Percentiles rank a stretch among this genome's conserved stretches.
Evolutionary conservation across 2,888 invertebrate genomes (phyloP).

Genomic region (Cataglyphis cursor): DNA sequence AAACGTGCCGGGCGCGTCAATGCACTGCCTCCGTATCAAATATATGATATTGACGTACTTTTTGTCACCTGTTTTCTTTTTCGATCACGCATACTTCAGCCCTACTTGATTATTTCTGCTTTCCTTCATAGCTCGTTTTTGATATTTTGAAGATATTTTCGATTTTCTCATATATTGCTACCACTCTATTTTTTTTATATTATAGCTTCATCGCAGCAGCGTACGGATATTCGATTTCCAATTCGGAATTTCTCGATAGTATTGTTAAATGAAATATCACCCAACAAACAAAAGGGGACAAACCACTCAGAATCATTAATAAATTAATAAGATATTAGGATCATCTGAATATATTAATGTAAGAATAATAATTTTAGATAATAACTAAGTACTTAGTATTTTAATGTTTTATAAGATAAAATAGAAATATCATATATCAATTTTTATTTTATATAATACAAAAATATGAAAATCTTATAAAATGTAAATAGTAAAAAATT

Average conservation of each 20-base stretch:
- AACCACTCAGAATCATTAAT: too few relatives aligned
- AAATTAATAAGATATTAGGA: too few relatives aligned
- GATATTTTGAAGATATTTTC: background rate
- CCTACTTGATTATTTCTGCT: background rate
- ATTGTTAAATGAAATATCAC: background rate
- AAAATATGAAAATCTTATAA: too few relatives aligned
- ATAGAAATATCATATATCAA: too few relatives aligned
- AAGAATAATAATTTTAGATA: too few relatives aligned
- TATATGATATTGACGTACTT: slow-evolving; percentile 66
- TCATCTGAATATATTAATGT: too few relatives aligned
- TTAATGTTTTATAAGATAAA: too few relatives aligned
- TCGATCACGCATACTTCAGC: background rate
- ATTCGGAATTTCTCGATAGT: background rate
- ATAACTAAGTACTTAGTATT: too few relatives aligned
- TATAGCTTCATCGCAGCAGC: background rate
- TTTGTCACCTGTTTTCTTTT: background rate
- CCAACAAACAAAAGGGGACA: background rate
- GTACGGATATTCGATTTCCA: background rate
- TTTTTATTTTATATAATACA: too few relatives aligned
- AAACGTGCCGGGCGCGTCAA: slow-evolving; percentile 80
- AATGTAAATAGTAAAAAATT: too few relatives aligned
- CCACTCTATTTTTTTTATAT: background rate
- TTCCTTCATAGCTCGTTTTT: background rate
- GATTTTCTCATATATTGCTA: background rate
- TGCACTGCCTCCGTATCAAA: slow-evolving; percentile 54